These are phyloP conservation scores for Lepidonotus clava DNA, from an alignment of 2,888 invertebrate species.

Conservation along the genomic window DNA sequence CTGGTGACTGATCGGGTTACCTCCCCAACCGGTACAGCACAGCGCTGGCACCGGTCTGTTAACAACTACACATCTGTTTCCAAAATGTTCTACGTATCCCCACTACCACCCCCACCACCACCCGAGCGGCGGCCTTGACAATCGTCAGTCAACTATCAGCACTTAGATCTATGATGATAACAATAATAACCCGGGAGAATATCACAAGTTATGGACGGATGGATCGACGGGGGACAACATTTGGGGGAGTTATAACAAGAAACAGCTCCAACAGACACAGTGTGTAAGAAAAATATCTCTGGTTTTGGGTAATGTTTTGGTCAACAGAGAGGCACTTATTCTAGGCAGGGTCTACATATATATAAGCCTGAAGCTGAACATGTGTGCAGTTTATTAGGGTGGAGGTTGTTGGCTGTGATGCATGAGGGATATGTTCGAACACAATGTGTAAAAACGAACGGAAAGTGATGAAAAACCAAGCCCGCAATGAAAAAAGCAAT, in stretches of 20 bases:
- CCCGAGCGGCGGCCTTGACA: too few relatives aligned
- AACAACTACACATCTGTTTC: slow-evolving; percentile 48
- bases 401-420: neutral
- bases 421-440: slow-evolving; percentile 23
- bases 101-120: too few relatives aligned
- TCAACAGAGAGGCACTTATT: slow-evolving; percentile 31
- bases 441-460: slow-evolving; percentile 25
- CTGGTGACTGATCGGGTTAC: slow-evolving; percentile 35
- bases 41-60: slow-evolving; percentile 27
- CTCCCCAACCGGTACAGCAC: slow-evolving; percentile 20
- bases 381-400: slow-evolving; percentile 19
- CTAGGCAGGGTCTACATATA: neutral
- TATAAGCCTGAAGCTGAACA: neutral
- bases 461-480: slow-evolving; percentile 35
- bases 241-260: too few relatives aligned
- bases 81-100: slow-evolving; percentile 38
- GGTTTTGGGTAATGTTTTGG: neutral
- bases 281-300: too few relatives aligned
- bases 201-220: too few relatives aligned
- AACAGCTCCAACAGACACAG: too few relatives aligned
- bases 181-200: too few relatives aligned
- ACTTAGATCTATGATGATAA: too few relatives aligned
- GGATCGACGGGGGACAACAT: too few relatives aligned
- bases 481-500: slow-evolving; percentile 39
- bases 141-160: too few relatives aligned